Evolutionary conservation across 2,888 invertebrate genomes (phyloP).

Genomic region (Baronia brevicornis): DNA sequence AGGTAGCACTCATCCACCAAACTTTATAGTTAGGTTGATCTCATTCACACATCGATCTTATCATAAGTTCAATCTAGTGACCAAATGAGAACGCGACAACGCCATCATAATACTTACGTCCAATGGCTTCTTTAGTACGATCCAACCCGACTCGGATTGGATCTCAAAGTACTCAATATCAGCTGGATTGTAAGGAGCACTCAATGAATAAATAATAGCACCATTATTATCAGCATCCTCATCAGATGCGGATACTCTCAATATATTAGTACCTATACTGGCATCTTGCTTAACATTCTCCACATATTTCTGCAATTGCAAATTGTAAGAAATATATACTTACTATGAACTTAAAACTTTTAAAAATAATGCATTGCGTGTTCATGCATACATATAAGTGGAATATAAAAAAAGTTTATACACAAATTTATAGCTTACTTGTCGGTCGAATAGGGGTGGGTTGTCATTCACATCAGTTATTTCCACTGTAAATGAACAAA

Average conservation of each 20-base stretch:
- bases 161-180: constrained; percentile 97
- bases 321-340: constrained; percentile 32
- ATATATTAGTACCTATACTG: constrained; percentile 94
- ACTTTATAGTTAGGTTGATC: constrained; percentile 67
- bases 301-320: constrained; percentile 89
- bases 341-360: constrained; percentile 27
- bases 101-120: constrained; percentile 87
- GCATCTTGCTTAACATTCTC: constrained; percentile 98
- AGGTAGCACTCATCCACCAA: constrained; percentile 76
- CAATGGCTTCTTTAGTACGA: constrained; percentile 94
- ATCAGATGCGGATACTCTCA: constrained; percentile 96
- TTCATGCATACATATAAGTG: constrained; percentile 39
- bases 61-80: constrained; percentile 41
- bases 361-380: constrained; percentile 30
- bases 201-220: constrained; percentile 93
- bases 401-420: constrained; percentile 13
- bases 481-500: constrained; percentile 98
- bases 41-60: constrained; percentile 63
- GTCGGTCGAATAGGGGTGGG: constrained; percentile 94
- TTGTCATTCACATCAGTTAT: constrained; percentile 99
- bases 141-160: constrained; percentile 98
- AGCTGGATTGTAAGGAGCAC: constrained; percentile 90
- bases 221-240: constrained; percentile 98
- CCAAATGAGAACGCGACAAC: constrained; percentile 20
- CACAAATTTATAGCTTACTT: constrained; percentile 75